phyloP scores from a whole-genome alignment of 2,888 invertebrate genomes.

The Crocallis elinguaria region DNA sequence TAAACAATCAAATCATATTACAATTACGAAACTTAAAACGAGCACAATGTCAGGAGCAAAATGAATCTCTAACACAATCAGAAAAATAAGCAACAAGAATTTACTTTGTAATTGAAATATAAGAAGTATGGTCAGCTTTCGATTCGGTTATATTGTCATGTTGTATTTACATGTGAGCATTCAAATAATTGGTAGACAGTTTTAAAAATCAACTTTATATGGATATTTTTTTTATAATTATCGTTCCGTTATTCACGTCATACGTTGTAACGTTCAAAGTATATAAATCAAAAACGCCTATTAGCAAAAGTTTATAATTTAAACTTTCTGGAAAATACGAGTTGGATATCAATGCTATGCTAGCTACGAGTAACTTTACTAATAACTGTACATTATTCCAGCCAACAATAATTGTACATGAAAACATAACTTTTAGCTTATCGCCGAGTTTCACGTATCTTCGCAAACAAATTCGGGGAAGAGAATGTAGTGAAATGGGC shows the following conservation, averaged over 20 bases:
- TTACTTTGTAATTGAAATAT: no score
- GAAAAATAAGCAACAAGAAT: no score
- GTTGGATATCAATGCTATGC: not conserved
- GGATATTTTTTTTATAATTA: no score
- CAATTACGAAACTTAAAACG: no score
- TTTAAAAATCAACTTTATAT: no score
- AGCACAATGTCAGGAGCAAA: no score
- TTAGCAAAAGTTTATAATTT: not conserved
- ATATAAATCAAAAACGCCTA: not conserved
- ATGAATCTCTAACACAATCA: no score
- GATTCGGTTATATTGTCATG: no score
- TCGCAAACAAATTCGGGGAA: conserved; percentile 29
- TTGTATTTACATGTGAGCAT: no score
- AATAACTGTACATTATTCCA: conserved; percentile 18
- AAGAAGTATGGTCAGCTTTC: no score
- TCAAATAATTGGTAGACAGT: no score
- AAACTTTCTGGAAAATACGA: not conserved
- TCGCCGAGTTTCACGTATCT: conserved; percentile 26
- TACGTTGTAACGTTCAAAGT: not conserved
- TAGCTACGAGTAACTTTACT: not conserved
- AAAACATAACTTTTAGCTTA: conserved; percentile 15
- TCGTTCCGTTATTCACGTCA: not conserved
- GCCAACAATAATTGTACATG: conserved; percentile 8
- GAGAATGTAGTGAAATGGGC: conserved; percentile 45
- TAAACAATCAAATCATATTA: no score